phyloP scores from a whole-genome alignment of 2,113 vertebrate species.

The Megaptera novaeangliae region DNA sequence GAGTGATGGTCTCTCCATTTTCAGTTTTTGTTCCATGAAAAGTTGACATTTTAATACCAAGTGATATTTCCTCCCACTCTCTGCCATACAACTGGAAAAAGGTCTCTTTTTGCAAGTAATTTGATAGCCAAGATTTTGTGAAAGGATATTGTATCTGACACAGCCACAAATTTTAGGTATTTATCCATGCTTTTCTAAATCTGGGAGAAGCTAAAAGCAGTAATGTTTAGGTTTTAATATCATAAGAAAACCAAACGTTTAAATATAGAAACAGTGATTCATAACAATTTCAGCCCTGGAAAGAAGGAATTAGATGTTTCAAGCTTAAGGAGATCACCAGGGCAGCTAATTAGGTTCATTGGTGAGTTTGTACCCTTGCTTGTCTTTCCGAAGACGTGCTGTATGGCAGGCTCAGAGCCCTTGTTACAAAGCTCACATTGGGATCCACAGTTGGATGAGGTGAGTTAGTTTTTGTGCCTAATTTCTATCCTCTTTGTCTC shows the following conservation, averaged over 20 bases:
- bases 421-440: not conserved
- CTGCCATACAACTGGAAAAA: not conserved
- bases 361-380: not conserved
- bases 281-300: not conserved
- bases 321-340: not conserved
- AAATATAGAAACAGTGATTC: not conserved
- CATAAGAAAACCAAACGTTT: not conserved
- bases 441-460: not conserved
- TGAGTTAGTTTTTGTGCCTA: not conserved
- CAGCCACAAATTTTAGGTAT: not conserved
- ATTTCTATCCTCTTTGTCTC: not conserved
- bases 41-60: conserved; percentile 27
- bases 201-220: not conserved
- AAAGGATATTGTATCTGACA: not conserved
- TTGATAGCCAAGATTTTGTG: not conserved
- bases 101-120: not conserved
- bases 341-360: not conserved
- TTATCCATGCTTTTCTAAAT: not conserved
- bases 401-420: not conserved
- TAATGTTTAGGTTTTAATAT: conserved; percentile 9
- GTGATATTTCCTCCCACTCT: not conserved
- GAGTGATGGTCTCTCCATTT: not conserved
- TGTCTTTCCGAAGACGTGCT: not conserved
- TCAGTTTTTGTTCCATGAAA: not conserved
- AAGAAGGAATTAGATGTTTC: not conserved